Conservation (phyloP, 1,140 invertebrate genomes). For the Solenopsis fugax region DNA sequence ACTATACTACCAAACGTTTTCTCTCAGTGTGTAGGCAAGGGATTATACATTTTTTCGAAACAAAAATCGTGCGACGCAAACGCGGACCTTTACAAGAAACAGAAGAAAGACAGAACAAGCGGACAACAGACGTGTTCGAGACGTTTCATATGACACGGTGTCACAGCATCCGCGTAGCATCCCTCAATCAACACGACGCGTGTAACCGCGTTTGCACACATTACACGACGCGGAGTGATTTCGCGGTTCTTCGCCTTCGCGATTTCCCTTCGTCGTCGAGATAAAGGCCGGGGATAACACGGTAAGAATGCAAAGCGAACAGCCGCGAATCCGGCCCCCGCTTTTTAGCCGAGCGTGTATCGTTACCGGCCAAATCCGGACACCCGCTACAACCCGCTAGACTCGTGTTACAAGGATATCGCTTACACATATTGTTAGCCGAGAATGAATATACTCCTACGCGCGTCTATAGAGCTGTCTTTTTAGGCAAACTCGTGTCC, state of each 20-base stretch:
- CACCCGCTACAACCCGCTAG: conserved; percentile 13
- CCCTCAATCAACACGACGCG: not conserved
- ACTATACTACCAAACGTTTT: no score
- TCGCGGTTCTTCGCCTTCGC: conserved; percentile 24
- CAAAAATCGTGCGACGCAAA: conserved; percentile 46
- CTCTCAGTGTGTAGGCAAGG: not conserved
- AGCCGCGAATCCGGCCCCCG: conserved; percentile 25
- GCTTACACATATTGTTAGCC: conserved; percentile 23
- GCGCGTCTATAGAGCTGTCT: conserved; percentile 7
- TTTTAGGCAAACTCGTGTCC: conserved; percentile 14
- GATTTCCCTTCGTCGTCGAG: not conserved
- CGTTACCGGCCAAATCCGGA: not conserved
- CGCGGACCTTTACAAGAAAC: conserved; percentile 59
- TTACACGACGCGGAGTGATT: not conserved
- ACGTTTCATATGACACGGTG: conserved; percentile 6
- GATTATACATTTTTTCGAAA: not conserved
- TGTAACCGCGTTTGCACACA: not conserved
- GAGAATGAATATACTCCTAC: conserved; percentile 22
- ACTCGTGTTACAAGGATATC: conserved; percentile 32
- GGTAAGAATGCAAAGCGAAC: conserved; percentile 11
- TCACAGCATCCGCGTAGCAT: conserved; percentile 28
- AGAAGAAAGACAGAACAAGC: conserved; percentile 60
- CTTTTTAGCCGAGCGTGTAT: not conserved
- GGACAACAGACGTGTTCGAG: conserved; percentile 56
- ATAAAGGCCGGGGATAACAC: not conserved